Conservation (phyloP, 1,140 invertebrate species). For the Orius laevigatus region DNA sequence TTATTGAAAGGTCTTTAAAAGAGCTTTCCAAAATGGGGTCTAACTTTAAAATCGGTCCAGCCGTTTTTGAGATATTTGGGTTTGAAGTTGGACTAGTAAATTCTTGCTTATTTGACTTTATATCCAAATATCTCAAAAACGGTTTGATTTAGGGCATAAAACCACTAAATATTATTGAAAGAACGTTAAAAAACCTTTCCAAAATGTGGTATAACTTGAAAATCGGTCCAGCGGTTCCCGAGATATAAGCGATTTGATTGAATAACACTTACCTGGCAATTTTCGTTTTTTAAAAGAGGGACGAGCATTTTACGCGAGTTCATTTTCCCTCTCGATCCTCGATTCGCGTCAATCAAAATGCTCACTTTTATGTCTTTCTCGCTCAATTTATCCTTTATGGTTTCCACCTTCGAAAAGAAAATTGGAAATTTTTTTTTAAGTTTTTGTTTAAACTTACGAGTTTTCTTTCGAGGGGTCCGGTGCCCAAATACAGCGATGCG, state of each 20-base stretch:
- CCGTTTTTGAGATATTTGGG: too few species aligned
- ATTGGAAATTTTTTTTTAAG: too few species aligned
- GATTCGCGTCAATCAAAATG: slow-evolving; percentile 76
- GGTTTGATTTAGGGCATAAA: too few species aligned
- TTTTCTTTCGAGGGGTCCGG: slow-evolving; percentile 63
- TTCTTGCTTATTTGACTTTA: too few species aligned
- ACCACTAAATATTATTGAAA: too few species aligned
- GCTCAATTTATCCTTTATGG: slow-evolving; percentile 38
- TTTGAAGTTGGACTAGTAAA: too few species aligned
- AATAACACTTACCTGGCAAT: slow-evolving; percentile 20
- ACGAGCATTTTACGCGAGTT: slow-evolving; percentile 66
- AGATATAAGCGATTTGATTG: not conserved
- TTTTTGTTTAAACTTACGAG: slow-evolving; percentile 43
- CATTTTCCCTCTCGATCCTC: slow-evolving; percentile 64
- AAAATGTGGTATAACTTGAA: too few species aligned
- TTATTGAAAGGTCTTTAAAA: too few species aligned
- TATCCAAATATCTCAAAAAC: too few species aligned
- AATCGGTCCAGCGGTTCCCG: not conserved
- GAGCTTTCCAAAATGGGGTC: too few species aligned
- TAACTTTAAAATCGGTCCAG: too few species aligned
- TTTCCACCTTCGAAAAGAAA: slow-evolving; percentile 30
- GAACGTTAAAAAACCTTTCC: too few species aligned
- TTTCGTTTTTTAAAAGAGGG: slow-evolving; percentile 43
- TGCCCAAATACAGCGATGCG: slow-evolving; percentile 88
- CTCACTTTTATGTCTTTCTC: slow-evolving; percentile 50